Base-by-base conservation (phyloP, 2,113 vertebrate genomes). In the Labeo catla region DNA sequence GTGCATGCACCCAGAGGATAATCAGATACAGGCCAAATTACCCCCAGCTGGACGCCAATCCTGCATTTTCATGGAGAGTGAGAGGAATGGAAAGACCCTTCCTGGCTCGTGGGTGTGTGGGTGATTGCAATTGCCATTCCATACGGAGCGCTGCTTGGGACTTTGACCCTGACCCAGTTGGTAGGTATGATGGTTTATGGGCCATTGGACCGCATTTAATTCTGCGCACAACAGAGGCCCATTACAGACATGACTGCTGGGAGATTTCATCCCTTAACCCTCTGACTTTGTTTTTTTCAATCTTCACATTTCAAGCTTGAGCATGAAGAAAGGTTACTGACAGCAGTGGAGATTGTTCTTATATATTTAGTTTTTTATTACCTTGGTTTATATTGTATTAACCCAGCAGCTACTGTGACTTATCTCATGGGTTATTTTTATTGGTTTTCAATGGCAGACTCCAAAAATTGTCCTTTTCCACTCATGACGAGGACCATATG, bases 11-110 rank as follows among this genome's bases (percentile, higher is more conserved):
- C 89, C 82, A 86, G 89, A 34, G 84, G 79, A 89, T 91, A 94
- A 95, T 89, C 93, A 92, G 89, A 89, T 84, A 87, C 88, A 91
- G 90, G 91, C 89, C 87, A 92, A 95, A 95, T 95, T 91, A 92
- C 88, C 77, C 95, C 86, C 92, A 92, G 87, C 78, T 94, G 93
- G 91, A 92, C 90, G 86, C 59, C 52, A 85, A 83, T 36, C 57
- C 66, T 68, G 34, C 12, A 21, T 74, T 87, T 89, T 57, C 45
- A 85, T 47, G 82, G 49, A 73, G 90, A 89, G 28, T 77, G 80
- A 68, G 52, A 39, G 68, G 63, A 89, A 88, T 8, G 19, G 87
- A 83, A 77, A 81, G 54, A 86, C 23, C 54, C 3, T 81, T 34
- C 47, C 86, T 89, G 39, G 57, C 5, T 57, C 2, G 68, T 28